phyloP scores from a whole-genome alignment of 1,140 invertebrate species.

The Rhagoletis zephyria region DNA sequence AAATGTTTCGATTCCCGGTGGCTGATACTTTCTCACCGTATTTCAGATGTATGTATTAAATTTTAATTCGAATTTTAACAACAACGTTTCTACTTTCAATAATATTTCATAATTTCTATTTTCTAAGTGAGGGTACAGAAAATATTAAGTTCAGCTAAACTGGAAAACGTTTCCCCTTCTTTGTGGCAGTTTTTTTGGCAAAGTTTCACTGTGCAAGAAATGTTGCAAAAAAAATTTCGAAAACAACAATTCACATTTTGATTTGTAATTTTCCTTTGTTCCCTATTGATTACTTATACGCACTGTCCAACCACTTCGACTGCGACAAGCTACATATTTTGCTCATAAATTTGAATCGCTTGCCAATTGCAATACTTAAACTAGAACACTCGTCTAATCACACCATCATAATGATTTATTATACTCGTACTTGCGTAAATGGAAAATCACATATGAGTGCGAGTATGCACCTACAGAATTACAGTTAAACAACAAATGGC shows the following conservation, averaged over 20 bases:
- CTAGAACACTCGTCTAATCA: not conserved
- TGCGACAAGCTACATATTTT: not conserved
- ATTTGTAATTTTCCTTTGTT: not conserved
- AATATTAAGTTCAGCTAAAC: no score
- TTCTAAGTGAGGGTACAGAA: no score
- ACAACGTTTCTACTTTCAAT: no score
- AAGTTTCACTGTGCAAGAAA: not conserved
- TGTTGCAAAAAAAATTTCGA: not conserved
- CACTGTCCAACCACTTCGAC: not conserved
- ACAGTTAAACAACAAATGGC: conserved; percentile 7
- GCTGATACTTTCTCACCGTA: no score
- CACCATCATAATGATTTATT: conserved; percentile 19
- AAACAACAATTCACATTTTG: not conserved
- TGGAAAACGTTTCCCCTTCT: no score
- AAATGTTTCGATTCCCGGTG: no score
- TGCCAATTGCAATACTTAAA: conserved; percentile 29
- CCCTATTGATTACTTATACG: not conserved
- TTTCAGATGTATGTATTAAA: no score
- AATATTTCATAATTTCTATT: no score
- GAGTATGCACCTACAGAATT: not conserved
- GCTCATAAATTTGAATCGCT: not conserved
- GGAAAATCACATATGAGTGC: no score
- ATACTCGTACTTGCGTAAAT: not conserved
- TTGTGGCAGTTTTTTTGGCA: no score
- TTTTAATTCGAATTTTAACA: no score